Evolutionary conservation across 2,797 vertebrate genomes (phyloP).

Genomic region (Sebastes elongatus): DNA sequence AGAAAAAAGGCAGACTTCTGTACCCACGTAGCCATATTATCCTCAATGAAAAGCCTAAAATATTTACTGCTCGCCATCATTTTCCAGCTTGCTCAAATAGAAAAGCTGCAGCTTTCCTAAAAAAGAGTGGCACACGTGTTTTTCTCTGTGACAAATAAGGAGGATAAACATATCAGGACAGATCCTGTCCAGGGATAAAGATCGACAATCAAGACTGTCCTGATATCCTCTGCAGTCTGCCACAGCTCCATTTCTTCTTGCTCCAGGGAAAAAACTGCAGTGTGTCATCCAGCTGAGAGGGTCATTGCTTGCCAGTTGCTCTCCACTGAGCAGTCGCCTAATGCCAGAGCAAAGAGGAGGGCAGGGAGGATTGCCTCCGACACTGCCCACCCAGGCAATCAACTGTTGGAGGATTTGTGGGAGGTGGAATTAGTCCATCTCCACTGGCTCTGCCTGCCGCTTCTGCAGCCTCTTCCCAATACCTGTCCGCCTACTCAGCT

Average conservation of each 20-base stretch:
- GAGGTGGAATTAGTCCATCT: conserved; percentile 76
- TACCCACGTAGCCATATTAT: neutral
- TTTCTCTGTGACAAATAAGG: conserved; percentile 28
- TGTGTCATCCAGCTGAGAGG: conserved; percentile 75
- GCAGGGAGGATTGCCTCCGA: conserved; percentile 75
- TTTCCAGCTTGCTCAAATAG: neutral
- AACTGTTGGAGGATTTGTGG: conserved; percentile 80
- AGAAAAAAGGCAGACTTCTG: conserved; percentile 2
- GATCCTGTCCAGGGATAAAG: conserved; percentile 52
- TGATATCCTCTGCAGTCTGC: conserved; percentile 58
- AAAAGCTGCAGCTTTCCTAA: neutral
- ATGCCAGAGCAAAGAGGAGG: conserved; percentile 76
- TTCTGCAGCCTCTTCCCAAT: conserved; percentile 69
- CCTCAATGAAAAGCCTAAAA: neutral
- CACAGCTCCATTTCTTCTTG: conserved; percentile 64
- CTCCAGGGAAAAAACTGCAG: conserved; percentile 62
- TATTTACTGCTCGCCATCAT: neutral
- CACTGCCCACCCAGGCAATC: conserved; percentile 80
- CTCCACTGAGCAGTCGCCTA: conserved; percentile 74
- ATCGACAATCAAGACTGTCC: conserved; percentile 56
- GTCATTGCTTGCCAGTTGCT: conserved; percentile 76
- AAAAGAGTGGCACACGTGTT: neutral
- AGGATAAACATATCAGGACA: conserved; percentile 51
- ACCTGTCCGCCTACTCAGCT: conserved; percentile 73
- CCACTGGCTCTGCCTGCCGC: conserved; percentile 62